These are phyloP conservation scores for Troilus luridus DNA, from an alignment of 2,888 invertebrate species.

Conservation along the genomic window DNA sequence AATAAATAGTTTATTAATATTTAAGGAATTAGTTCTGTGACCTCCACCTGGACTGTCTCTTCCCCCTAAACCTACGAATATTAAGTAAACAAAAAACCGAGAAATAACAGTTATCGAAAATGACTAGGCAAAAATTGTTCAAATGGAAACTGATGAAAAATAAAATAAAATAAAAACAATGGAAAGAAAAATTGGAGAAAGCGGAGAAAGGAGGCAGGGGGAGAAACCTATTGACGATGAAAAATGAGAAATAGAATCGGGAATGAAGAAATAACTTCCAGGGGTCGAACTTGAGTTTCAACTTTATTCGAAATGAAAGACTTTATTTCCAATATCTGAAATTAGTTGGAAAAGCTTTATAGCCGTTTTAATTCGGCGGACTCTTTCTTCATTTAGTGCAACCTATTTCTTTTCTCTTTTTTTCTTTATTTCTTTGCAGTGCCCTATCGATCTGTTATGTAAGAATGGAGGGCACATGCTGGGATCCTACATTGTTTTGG, in stretches of 20 bases:
- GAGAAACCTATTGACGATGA: neutral
- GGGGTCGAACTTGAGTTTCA: conserved; percentile 17
- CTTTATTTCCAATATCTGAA: conserved; percentile 30
- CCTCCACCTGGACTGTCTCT: too few relatives aligned
- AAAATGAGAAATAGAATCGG: conserved; percentile 22
- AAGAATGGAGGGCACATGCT: neutral
- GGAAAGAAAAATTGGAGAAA: neutral
- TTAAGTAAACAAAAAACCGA: neutral
- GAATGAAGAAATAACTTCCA: conserved; percentile 19
- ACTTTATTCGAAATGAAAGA: conserved; percentile 37
- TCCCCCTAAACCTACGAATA: neutral
- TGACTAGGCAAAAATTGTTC: neutral
- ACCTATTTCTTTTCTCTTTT: neutral
- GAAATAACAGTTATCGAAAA: neutral
- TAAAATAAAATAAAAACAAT: neutral
- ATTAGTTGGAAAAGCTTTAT: conserved; percentile 33
- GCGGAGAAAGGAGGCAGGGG: neutral
- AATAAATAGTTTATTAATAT: too few relatives aligned
- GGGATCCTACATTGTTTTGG: conserved; percentile 28
- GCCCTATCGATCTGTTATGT: conserved; percentile 29
- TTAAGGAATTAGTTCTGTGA: too few relatives aligned
- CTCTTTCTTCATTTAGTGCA: neutral
- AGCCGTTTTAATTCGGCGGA: neutral
- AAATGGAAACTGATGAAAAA: neutral
- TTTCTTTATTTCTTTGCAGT: neutral